Evolutionary conservation across 2,113 vertebrate genomes (phyloP), one percentile per base, ranked within the genome.

Genomic region (Rutilus rutilus): DNA sequence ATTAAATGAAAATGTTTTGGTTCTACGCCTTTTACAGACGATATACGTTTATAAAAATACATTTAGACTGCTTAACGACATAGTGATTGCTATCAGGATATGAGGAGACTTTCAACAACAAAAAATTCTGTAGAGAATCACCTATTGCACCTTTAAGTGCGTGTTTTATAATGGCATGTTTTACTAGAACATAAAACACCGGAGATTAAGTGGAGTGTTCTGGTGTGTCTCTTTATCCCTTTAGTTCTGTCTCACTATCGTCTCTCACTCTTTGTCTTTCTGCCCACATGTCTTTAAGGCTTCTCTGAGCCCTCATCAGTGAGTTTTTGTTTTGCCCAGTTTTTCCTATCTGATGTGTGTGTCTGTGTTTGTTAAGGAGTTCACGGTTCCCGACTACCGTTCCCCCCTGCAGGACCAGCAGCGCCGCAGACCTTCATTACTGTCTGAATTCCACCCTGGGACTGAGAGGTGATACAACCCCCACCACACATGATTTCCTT

Each of bases 401-500:
- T 89, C 95, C 87, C 98, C 98, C 90, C 92, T 98, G 88, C 95
- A 95, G 88, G 98, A 99, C 91, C 95, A 97, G 81, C 96, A 98
- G 69, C 96, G 98, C 7, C 96, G 98, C 83, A 94, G 98, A 71
- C 97, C 97, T 7, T 99, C 98, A 14, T 91, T 99, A 91, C 95
- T 99, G 36, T 99, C 98, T 0, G 98, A 99, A 89, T 99, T 99
- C 90, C 98, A 99, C 90, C 97, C 98, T 0, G 97, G 96, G 86
- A 94, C 96, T 77, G 98, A 99, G 91, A 96, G 98, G 98, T 99
- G 92, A 76, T 15, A n/a, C 2, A 6, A 1, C 3, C 0, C 5
- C 30, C 6, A 30, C 8, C n/a, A 3, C 30, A 42, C 42, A 42
- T 42, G 42, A 42, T 42, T 42, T 2, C 42, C 42, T 42, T 42